Evolutionary conservation across 2,113 vertebrate species (phyloP).

Genomic region (Zingel zingel): DNA sequence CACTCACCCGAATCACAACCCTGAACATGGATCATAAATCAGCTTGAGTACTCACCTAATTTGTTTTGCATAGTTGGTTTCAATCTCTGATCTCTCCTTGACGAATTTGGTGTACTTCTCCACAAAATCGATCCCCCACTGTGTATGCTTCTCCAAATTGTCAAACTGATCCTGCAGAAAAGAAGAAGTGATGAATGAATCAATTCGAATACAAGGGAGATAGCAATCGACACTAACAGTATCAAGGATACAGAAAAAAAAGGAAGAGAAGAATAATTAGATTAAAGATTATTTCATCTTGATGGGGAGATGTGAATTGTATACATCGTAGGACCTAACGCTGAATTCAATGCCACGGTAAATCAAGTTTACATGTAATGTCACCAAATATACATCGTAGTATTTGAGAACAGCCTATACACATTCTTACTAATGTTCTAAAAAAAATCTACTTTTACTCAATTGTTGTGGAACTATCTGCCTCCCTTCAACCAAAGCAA

Average conservation of each 20-base stretch:
- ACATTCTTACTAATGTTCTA: neutral
- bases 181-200: conserved; percentile 27
- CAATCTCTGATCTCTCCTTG: conserved; percentile 95
- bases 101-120: conserved; percentile 98
- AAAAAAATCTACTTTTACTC: neutral
- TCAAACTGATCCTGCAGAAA: conserved; percentile 96
- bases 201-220: neutral
- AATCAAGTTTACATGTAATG: too few relatives aligned
- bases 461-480: neutral
- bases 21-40: neutral
- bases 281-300: neutral
- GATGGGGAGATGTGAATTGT: too few relatives aligned
- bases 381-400: neutral
- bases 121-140: conserved; percentile 95
- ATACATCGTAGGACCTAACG: too few relatives aligned
- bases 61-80: conserved; percentile 98
- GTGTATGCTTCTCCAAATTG: conserved; percentile 96
- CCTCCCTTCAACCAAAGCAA: neutral
- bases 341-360: neutral
- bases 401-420: neutral
- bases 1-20: neutral
- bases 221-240: neutral
- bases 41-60: conserved; percentile 89
- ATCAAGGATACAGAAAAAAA: neutral
- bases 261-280: neutral